Conservation (phyloP, 2,888 invertebrate species). For the Euphydryas editha region DNA sequence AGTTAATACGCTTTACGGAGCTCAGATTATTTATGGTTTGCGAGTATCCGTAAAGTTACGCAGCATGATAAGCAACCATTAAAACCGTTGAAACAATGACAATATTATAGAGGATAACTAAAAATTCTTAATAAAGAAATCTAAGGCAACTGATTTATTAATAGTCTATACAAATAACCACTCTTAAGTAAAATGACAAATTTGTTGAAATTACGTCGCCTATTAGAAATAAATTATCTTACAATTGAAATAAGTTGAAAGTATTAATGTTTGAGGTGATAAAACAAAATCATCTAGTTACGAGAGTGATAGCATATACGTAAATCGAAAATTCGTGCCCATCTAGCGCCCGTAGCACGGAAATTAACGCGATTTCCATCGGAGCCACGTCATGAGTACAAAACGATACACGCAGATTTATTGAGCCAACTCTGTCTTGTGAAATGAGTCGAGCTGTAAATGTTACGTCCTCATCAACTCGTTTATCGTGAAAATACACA, state of each 20-base stretch:
- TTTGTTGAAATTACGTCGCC: too few species aligned
- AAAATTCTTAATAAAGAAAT: too few species aligned
- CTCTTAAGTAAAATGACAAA: too few species aligned
- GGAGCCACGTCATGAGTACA: slow-evolving; percentile 30
- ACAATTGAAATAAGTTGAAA: not conserved
- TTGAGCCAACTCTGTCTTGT: slow-evolving; percentile 30
- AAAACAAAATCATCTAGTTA: slow-evolving; percentile 1
- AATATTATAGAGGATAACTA: too few species aligned
- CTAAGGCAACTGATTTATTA: too few species aligned
- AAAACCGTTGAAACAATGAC: too few species aligned
- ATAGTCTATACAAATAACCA: too few species aligned
- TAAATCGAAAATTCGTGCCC: slow-evolving; percentile 24
- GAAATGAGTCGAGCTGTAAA: slow-evolving; percentile 18
- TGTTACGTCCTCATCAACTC: not conserved
- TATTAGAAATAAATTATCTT: too few species aligned
- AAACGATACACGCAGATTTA: slow-evolving; percentile 34
- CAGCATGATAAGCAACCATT: too few species aligned
- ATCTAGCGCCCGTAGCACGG: slow-evolving; percentile 24
- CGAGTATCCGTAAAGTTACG: too few species aligned
- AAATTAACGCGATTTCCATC: slow-evolving; percentile 35
- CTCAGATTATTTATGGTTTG: too few species aligned
- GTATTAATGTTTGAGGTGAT: slow-evolving; percentile 6
- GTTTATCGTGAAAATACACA: not conserved
- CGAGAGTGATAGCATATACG: not conserved
- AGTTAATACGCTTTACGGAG: too few species aligned